Base-by-base conservation (phyloP, 92 coral and sea anemone genomes). In the Anthopleura xanthogrammica region DNA sequence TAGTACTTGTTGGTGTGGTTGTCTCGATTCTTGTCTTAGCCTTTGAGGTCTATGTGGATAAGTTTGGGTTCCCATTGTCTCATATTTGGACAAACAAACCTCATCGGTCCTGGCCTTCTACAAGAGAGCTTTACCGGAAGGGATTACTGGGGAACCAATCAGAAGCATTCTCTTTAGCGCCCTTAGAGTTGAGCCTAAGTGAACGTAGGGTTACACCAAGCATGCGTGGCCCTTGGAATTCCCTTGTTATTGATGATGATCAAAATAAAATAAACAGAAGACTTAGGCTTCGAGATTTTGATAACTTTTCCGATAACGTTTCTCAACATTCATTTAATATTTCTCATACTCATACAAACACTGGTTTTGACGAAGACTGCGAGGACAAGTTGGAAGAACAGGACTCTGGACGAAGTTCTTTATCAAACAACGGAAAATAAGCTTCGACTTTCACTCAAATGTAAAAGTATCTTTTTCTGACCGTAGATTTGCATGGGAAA, bases 31-130 rank as follows among this genome's bases (percentile, higher is more conserved):
- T 92, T 17, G 75, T 83, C 17, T 68, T 89, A 52, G 68, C 40
- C 36, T 17, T 86, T 52, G 92, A 92, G 55, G 83, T 75, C 52
- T 60, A 80, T 24, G 87, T 87, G 36, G 87, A 72, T 56, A 83
- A 75, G 40, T 79, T 60, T 60, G 87, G 88, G 20, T 78, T 74
- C 24, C 85, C 93, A 19, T 82, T 85, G 41, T 80, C 85, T 2
- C 72, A 83, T 55, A 60, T 87, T 23, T 90, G 87, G 91, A 88
- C 91, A 16, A 88, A 88, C 77, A 81, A 88, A 52, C 87, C 87
- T 10, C 87, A 84, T 68, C 87, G 82, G 11, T 48, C 58, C 17
- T 71, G 41, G 82, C 22, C 55, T 20, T 84, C 87, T 14, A 56
- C 77, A 8, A 62, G 87, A 41, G 43, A 62, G 17, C 83, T 60